A percentile compares a stretch with the other conserved stretches of the same genome.
phyloP scores from a whole-genome alignment of 1,140 invertebrate genomes.

The Cheumatopsyche charites region DNA sequence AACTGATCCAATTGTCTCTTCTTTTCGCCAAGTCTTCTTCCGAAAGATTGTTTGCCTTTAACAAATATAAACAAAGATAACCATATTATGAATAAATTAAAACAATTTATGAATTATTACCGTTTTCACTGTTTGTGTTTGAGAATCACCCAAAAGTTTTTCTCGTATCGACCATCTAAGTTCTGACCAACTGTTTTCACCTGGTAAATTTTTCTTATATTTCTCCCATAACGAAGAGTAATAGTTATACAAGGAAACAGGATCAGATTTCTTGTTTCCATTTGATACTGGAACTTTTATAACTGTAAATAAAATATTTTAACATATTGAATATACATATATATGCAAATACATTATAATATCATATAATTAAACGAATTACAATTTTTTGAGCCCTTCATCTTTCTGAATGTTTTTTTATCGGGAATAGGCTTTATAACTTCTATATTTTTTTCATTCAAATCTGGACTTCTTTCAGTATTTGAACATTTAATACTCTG shows the following conservation, averaged over 20 bases:
- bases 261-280: slow-evolving; percentile 66
- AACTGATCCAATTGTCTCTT: slow-evolving; percentile 43
- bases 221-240: slow-evolving; percentile 77
- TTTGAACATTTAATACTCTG: slow-evolving; percentile 43
- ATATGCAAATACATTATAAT: background rate
- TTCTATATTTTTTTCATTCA: background rate
- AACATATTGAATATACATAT: background rate
- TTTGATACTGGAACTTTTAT: slow-evolving; percentile 56
- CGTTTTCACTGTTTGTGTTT: slow-evolving; percentile 36
- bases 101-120: slow-evolving; percentile 40
- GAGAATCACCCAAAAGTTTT: slow-evolving; percentile 61
- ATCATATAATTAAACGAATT: slow-evolving; percentile 42
- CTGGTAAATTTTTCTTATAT: slow-evolving; percentile 70
- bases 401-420: slow-evolving; percentile 40
- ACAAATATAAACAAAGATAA: background rate
- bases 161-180: slow-evolving; percentile 68
- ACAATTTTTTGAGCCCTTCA: slow-evolving; percentile 53
- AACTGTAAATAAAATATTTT: slow-evolving; percentile 52
- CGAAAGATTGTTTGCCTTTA: slow-evolving; percentile 11
- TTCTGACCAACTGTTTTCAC: slow-evolving; percentile 66
- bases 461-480: background rate
- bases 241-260: slow-evolving; percentile 75
- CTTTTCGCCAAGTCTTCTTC: slow-evolving; percentile 36
- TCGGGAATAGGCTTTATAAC: background rate
- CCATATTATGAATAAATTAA: background rate